Evolutionary conservation across 2,888 invertebrate genomes (phyloP).

Genomic region (Fragum sueziense): DNA sequence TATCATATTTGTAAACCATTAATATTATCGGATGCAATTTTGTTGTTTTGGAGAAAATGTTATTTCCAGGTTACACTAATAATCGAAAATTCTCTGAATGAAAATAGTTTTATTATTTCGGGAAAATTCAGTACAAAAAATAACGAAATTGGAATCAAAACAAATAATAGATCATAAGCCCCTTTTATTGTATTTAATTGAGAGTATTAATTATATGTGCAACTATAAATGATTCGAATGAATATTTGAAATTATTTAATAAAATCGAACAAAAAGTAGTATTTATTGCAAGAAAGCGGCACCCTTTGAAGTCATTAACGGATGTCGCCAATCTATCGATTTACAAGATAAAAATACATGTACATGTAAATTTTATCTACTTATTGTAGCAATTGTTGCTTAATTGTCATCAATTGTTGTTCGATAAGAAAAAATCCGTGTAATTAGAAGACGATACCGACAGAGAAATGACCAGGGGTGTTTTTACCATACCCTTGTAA

Average conservation of each 20-base stretch:
- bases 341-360: background rate
- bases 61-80: too few species aligned
- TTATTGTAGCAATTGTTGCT: slow-evolving; percentile 14
- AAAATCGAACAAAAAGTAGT: background rate
- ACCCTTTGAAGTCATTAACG: background rate
- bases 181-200: too few species aligned
- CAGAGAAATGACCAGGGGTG: background rate
- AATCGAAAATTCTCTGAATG: too few species aligned
- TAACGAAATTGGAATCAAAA: too few species aligned
- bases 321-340: background rate
- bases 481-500: slow-evolving; percentile 11
- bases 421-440: background rate
- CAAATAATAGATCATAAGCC: too few species aligned
- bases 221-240: too few species aligned
- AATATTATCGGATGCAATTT: too few species aligned
- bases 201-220: too few species aligned
- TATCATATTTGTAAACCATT: too few species aligned
- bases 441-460: slow-evolving; percentile 7
- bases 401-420: slow-evolving; percentile 15
- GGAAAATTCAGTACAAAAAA: too few species aligned
- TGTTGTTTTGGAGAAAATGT: too few species aligned
- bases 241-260: background rate
- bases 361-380: slow-evolving; percentile 20
- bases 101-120: too few species aligned
- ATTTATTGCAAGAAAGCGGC: background rate